Base-by-base conservation (phyloP, 2,113 vertebrate species). In the Pteruthius melanotis region DNA sequence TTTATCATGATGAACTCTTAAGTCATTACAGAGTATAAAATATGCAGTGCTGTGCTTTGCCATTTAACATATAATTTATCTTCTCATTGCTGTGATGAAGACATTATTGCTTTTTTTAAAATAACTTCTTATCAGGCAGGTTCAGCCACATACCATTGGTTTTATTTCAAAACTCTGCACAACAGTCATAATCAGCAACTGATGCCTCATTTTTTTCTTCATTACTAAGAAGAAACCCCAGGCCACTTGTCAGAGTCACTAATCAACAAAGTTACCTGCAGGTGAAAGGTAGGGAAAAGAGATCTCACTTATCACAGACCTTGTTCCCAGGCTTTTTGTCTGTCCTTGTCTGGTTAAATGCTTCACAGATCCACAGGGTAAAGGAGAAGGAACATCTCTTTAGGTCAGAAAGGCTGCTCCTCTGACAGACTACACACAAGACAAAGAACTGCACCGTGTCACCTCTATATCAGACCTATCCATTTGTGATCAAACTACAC, bases 41-140 rank as follows among this genome's bases (percentile, higher is more conserved):
- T 93, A 89, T 65, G 91, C 97, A 92, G 49, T 59, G 40, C 75
- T 6, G 5, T 81, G 72, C 85, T 95, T 96, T 91, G 80, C 83
- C 88, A 89, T 94, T 96, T 96, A 96, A 95, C 82, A 81, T 90
- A 49, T n/a, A 83, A 94, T 95, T 95, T 93, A 90, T 92, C 90
- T 86, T 61, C 79, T 82, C 88, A 59, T 26, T 83, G 76, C 83
- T 94, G 76, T 76, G 93, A 95, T 0, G 1, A 92, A 92, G 72
- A 70, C 64, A 70, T 91, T 83, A 95, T 87, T 87, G 63, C 76
- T 63, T 87, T 65, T 61, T 65, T 21, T 52, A 81, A 69, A 95
- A 86, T 60, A 66, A 61, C 59, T 88, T 80, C 52, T 80, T 95
- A 89, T 93, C 89, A 85, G 75, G 59, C 45, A 94, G 69, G 61